Evolutionary conservation across 2,113 vertebrate genomes (phyloP).

Genomic region (Engraulis encrasicolus): DNA sequence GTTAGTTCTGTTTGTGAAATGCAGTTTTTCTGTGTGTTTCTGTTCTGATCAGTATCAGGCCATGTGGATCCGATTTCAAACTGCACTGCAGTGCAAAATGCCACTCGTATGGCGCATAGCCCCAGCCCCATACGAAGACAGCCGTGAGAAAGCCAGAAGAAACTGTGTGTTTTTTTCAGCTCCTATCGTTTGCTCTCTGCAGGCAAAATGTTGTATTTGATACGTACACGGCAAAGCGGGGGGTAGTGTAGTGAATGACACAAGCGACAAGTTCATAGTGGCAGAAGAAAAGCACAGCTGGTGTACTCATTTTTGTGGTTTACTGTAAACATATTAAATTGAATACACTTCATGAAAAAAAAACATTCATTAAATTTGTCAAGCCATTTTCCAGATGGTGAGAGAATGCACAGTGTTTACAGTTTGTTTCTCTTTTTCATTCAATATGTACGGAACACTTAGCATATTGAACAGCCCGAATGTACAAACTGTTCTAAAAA

Average conservation of each 20-base stretch:
- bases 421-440: not conserved
- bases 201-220: not conserved
- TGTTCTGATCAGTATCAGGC: conserved; percentile 2
- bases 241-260: not conserved
- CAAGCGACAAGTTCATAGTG: not conserved
- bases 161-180: not conserved
- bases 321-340: not conserved
- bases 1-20: conserved; percentile 16
- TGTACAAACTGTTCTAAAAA: too few species aligned
- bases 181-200: not conserved
- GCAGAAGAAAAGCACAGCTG: not conserved
- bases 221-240: not conserved
- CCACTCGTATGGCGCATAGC: not conserved
- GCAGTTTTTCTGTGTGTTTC: not conserved
- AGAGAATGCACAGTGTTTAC: not conserved
- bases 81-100: not conserved
- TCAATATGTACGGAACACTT: not conserved
- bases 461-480: not conserved
- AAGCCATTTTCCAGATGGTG: not conserved
- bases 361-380: not conserved
- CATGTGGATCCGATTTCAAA: conserved; percentile 8
- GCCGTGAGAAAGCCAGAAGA: not conserved
- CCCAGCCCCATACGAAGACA: not conserved
- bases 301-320: not conserved
- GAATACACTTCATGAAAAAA: not conserved